Evolutionary conservation across 1,140 invertebrate genomes (phyloP), one percentile per base, ranked within the genome.

Genomic region (Bradysia coprophila): DNA sequence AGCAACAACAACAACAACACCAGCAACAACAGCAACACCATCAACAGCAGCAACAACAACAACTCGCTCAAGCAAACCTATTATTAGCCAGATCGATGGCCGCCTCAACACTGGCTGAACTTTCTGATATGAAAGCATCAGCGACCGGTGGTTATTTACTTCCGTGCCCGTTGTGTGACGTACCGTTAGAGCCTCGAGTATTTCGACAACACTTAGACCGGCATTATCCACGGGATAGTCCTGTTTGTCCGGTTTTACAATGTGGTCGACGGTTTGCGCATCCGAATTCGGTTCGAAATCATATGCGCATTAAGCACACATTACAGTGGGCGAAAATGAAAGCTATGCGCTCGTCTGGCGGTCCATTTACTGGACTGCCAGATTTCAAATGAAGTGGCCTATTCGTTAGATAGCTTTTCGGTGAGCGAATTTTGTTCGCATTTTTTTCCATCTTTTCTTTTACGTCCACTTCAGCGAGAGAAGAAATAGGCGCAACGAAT

Each of bases 251-350:
- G 8, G 81, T 85, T 24, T 62, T 69, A 19, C 65, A 72, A 38
- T 86, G 81, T 56, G 72, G 74, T 28, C 71, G 79, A 46, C 70
- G 69, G 43, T 84, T 84, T 59, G 70, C 76, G 31, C 81, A 86
- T 62, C 81, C 81, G 5, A 86, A 84, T 60, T 82, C 78, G 31
- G 80, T 84, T 23, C 69, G 81, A 46, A 86, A 85, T 59, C 81
- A 85, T 59, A 84, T 85, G 81, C 67, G 81, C 45, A 71, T 78
- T 45, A 85, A 84, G 60, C 82, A 84, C 60, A 69, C 76, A 1
- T 60, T 72, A 44, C 75, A 82, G 52, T 84, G 81, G 81, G 74
- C 78, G 49, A 72, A 75, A 52, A 85, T 84, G 70, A 84, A 84
- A 61, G 76, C 76, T 28, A 71, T 84, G 44, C 78, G 81, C 49